A percentile compares a stretch with the other conserved stretches of the same genome.
phyloP scores from a whole-genome alignment of 2,888 invertebrate genomes.

The Eudasyphora cyanicolor region DNA sequence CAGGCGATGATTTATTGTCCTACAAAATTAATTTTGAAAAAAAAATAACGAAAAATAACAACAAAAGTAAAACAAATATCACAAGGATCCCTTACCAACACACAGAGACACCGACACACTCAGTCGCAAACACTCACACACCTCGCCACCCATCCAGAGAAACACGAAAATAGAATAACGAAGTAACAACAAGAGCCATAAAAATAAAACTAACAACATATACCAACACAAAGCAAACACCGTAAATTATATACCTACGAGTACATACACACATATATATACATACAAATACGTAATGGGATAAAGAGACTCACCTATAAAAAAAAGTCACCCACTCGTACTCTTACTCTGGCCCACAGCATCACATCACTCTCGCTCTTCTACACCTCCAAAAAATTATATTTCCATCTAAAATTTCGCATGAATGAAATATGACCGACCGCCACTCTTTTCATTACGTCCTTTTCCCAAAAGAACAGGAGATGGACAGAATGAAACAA shows the following conservation, averaged over 20 bases:
- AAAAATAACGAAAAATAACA: conserved; percentile 40
- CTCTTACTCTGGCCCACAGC: not conserved
- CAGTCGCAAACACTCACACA: not conserved
- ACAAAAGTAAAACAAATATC: conserved; percentile 31
- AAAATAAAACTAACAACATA: conserved; percentile 21
- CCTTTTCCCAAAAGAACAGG: conserved; percentile 26
- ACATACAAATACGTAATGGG: not conserved
- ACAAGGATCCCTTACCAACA: not conserved
- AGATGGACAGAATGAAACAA: conserved; percentile 48
- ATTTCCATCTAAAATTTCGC: conserved; percentile 49
- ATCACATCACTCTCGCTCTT: too few relatives aligned
- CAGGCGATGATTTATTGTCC: conserved; percentile 60
- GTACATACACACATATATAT: not conserved
- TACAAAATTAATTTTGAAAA: conserved; percentile 53
- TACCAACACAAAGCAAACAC: not conserved
- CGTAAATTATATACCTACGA: not conserved
- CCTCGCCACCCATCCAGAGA: too few relatives aligned
- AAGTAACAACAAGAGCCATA: conserved; percentile 15
- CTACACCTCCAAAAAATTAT: not conserved
- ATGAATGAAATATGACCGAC: conserved; percentile 63
- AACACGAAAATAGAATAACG: too few relatives aligned
- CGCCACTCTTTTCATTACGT: not conserved
- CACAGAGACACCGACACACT: not conserved
- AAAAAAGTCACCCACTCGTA: not conserved
- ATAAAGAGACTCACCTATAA: too few relatives aligned